Percentiles rank a stretch among this genome's conserved stretches.
Conservation (phyloP, 1,140 invertebrate species). For the Popillia japonica region DNA sequence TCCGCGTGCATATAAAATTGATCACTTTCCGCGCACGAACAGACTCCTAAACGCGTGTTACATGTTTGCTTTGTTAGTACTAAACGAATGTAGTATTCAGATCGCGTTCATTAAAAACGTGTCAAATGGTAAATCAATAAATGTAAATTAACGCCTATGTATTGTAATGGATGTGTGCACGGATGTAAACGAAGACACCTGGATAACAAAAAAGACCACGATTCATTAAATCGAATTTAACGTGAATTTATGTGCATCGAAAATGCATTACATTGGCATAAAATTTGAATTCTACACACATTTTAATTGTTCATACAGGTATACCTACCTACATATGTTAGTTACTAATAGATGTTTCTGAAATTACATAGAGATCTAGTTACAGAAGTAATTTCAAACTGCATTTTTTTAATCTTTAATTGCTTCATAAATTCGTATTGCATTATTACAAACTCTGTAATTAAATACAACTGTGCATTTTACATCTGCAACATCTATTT, state of each 20-base stretch:
- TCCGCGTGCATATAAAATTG: neutral
- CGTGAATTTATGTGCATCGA: neutral
- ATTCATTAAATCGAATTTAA: neutral
- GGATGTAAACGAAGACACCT: neutral
- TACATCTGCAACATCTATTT: neutral
- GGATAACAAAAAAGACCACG: neutral
- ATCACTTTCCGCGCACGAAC: neutral
- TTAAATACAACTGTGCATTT: neutral
- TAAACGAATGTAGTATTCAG: constrained; percentile 15
- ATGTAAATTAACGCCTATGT: constrained; percentile 19
- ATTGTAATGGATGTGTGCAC: neutral
- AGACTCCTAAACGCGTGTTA: neutral
- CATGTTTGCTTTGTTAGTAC: neutral
- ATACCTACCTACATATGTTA: no score
- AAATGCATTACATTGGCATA: neutral
- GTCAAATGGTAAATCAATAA: constrained; percentile 33
- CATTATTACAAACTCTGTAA: neutral
- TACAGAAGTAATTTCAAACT: no score
- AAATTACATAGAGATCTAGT: no score
- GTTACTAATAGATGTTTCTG: no score
- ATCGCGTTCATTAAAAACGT: constrained; percentile 17
- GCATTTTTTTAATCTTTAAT: no score
- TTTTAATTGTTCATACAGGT: neutral
- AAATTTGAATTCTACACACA: neutral
- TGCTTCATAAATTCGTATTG: no score